These are phyloP conservation scores for Drymodes brunneopygia DNA, from an alignment of 2,113 vertebrate genomes.

Conservation along the genomic window DNA sequence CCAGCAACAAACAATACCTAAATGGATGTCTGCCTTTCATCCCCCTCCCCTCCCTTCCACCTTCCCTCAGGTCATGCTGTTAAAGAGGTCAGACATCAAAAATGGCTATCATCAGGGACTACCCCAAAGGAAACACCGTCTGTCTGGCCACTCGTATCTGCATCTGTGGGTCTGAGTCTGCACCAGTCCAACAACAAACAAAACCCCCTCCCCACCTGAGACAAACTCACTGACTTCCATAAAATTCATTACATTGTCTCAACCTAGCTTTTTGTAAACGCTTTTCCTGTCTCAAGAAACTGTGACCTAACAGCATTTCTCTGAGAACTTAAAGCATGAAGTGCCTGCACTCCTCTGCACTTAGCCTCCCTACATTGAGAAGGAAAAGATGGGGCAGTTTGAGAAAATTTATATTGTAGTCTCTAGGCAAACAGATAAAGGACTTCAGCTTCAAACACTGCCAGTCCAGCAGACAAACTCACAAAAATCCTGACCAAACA, in stretches of 20 bases:
- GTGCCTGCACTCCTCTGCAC: neutral
- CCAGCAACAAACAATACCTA: neutral
- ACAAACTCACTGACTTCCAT: neutral
- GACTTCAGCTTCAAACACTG: neutral
- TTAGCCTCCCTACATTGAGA: neutral
- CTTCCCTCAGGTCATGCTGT: neutral
- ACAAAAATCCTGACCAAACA: neutral
- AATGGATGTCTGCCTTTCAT: neutral
- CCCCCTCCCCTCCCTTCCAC: neutral
- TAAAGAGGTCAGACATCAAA: neutral
- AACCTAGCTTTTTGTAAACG: neutral
- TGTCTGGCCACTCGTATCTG: neutral
- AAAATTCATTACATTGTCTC: neutral
- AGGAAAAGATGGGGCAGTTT: neutral
- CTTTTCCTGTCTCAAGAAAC: neutral
- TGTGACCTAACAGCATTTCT: neutral
- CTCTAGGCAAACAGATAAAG: neutral
- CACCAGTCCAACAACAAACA: neutral
- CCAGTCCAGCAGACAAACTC: neutral
- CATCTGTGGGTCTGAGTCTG: neutral
- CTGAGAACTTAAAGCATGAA: neutral
- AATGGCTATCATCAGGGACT: neutral
- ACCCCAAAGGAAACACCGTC: neutral
- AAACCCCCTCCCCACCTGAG: neutral
- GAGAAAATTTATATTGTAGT: neutral